Percentiles rank a stretch among this genome's conserved stretches.
Evolutionary conservation across 1,140 invertebrate genomes (phyloP).

Genomic region (Eubasilissa regina): DNA sequence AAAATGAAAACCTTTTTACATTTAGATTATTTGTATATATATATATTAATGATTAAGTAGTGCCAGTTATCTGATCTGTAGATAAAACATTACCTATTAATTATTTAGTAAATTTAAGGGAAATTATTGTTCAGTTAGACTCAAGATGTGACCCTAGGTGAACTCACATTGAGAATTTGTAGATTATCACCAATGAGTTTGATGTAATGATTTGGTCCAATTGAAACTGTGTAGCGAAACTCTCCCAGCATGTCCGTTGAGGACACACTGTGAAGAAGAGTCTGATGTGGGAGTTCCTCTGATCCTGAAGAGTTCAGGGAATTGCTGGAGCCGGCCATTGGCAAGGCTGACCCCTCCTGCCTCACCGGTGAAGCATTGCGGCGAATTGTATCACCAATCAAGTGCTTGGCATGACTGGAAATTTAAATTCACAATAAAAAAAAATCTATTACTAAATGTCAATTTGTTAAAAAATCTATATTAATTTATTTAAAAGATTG

Average conservation of each 20-base stretch:
- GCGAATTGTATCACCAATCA: slow-evolving; percentile 93
- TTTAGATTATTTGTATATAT: too few species aligned
- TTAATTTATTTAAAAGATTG: too few species aligned
- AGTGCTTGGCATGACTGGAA: slow-evolving; percentile 87
- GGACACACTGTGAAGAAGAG: slow-evolving; percentile 84
- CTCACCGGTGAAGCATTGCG: slow-evolving; percentile 92
- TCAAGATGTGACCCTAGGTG: neutral
- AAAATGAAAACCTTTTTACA: too few species aligned
- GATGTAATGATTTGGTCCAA: slow-evolving; percentile 81
- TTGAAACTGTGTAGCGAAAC: slow-evolving; percentile 89
- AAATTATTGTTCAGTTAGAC: neutral
- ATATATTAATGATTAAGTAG: too few species aligned
- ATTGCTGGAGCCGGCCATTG: slow-evolving; percentile 73
- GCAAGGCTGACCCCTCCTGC: slow-evolving; percentile 67
- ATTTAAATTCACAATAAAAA: neutral
- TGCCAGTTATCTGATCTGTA: too few species aligned
- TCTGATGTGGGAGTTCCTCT: slow-evolving; percentile 76
- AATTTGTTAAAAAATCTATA: too few species aligned
- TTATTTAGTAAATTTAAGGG: neutral
- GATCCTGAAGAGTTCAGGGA: slow-evolving; percentile 84
- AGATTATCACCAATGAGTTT: slow-evolving; percentile 89
- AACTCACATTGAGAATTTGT: slow-evolving; percentile 84
- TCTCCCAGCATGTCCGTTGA: slow-evolving; percentile 89
- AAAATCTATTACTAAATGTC: neutral
- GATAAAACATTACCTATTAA: neutral